Base-by-base conservation (phyloP, 2,888 invertebrate species). In the Drosophila prolongata region DNA sequence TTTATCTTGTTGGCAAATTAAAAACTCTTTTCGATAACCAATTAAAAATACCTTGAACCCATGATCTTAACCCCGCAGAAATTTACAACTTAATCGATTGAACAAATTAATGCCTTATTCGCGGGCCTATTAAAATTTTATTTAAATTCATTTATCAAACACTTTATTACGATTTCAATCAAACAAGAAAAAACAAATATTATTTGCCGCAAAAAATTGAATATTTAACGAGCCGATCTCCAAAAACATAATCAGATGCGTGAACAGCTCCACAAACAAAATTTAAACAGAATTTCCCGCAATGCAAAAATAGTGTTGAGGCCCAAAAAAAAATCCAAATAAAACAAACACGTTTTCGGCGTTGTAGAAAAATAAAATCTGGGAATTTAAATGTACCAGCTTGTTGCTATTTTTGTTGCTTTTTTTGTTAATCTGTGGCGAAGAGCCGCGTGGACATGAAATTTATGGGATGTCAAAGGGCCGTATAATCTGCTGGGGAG, bases 391-490 rank as follows among this genome's bases (percentile, higher is more conserved):
- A 46, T 50, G 56, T 24, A 43, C 40, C 47, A 49, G 40, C 59
- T 64, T 30, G 34, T 50, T 73, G 42, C 40, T 59, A 49, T 37
- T 56, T 64, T 38, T 55, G 40, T 59, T 60, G 73, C 67, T 76
- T 79, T 58, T 80, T 79, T 68, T 77, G 69, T 71, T 71, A 71
- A 71, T 71, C 71, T 70, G 62, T 43, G 62, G 49, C 61, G 59
- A 65, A 56, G 75, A 79, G 66, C 77, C 76, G 75, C 76, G 73
- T 79, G 78, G 73, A 82, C 78, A 77, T 70, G 64, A 84, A 87
- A 87, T 87, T 89, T 86, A 83, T 88, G 85, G 79, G 86, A 88
- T 88, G 88, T 88, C 88, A 88, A 88, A 87, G 89, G 89, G 86
- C 81, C 79, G 79, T 86, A 88, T 84, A 88, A 89, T 84, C 89